phyloP scores from a whole-genome alignment of 2,888 invertebrate genomes.

The Resseliella maxima region DNA sequence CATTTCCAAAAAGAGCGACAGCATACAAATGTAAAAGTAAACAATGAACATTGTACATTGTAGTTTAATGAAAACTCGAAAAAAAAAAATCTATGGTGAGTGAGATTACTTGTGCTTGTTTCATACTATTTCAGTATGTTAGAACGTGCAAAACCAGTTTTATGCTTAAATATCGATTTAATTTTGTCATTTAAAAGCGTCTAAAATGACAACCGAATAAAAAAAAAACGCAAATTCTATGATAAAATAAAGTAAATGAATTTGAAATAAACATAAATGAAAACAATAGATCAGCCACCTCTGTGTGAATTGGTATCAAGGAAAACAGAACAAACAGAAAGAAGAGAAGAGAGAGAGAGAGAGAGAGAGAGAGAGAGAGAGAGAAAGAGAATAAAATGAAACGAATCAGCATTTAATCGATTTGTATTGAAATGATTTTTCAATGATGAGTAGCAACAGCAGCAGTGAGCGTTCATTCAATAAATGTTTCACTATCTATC shows the following conservation, averaged over 20 bases:
- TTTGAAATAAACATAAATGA: neutral
- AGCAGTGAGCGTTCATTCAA: too few relatives aligned
- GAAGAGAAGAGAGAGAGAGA: neutral
- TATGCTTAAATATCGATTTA: conserved; percentile 12
- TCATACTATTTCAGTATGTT: neutral
- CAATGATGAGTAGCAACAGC: neutral
- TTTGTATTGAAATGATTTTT: neutral
- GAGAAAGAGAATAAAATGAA: too few relatives aligned
- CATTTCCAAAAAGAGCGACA: too few relatives aligned
- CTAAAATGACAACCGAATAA: neutral
- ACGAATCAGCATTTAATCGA: neutral
- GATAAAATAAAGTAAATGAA: too few relatives aligned
- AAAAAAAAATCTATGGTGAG: too few relatives aligned
- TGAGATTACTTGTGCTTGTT: neutral
- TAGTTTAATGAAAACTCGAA: too few relatives aligned
- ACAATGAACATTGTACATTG: too few relatives aligned
- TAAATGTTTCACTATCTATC: too few relatives aligned
- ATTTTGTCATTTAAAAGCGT: neutral
- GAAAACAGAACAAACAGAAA: neutral
- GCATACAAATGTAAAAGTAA: too few relatives aligned
- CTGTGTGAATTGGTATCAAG: too few relatives aligned
- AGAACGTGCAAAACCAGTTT: neutral
- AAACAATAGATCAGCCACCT: conserved; percentile 38
- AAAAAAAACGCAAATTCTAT: neutral
- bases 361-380: too few relatives aligned